A percentile compares a stretch with the other conserved stretches of the same genome.
Evolutionary conservation across 2,113 vertebrate genomes (phyloP).

Genomic region (Tyto alba): DNA sequence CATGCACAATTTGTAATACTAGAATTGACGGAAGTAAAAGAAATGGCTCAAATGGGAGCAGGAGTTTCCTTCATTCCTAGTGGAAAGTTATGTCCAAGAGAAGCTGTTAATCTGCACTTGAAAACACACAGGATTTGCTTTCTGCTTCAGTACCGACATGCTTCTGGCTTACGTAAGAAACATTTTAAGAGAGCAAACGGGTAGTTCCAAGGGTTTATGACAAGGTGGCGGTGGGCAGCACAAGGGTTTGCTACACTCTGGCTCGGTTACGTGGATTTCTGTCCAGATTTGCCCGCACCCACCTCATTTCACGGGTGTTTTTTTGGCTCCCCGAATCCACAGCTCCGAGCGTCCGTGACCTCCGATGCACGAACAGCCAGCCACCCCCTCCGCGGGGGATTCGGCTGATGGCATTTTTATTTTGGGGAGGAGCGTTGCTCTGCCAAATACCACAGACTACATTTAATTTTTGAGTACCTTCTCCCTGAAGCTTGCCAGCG

Average conservation of each 20-base stretch:
- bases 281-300: not conserved
- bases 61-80: constrained; percentile 78
- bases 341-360: not conserved
- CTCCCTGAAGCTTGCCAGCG: not conserved
- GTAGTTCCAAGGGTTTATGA: not conserved
- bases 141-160: constrained; percentile 24
- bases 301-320: not conserved
- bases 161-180: not conserved
- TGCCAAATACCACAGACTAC: not conserved
- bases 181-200: not conserved
- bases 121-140: constrained; percentile 46
- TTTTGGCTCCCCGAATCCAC: not conserved
- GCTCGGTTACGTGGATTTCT: not conserved
- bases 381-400: not conserved
- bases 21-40: constrained; percentile 73
- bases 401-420: not conserved
- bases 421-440: not conserved
- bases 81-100: constrained; percentile 68
- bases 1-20: constrained; percentile 80
- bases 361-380: not conserved
- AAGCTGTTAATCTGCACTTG: constrained; percentile 63
- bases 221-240: not conserved
- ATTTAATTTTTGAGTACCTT: not conserved
- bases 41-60: constrained; percentile 80
- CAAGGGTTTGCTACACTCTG: not conserved